These are phyloP conservation scores for Plagiodera versicolora DNA, from an alignment of 2,888 invertebrate genomes.

Conservation along the genomic window DNA sequence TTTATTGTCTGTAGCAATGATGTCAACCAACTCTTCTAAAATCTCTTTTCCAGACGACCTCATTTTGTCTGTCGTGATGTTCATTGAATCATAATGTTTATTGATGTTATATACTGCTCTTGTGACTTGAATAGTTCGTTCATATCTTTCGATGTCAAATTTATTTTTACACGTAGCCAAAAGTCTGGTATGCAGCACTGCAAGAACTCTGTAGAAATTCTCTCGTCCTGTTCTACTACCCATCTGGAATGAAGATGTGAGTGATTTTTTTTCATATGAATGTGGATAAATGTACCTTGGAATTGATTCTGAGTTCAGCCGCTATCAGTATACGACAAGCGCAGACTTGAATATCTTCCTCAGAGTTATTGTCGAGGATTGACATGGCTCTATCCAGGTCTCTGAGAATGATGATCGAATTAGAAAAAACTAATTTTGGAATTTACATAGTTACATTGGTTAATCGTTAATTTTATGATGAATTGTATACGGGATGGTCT, in stretches of 20 bases:
- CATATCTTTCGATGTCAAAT: slow-evolving; percentile 6
- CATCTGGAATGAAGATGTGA: slow-evolving; percentile 1
- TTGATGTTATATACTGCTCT: slow-evolving; percentile 29
- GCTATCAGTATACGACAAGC: slow-evolving; percentile 14
- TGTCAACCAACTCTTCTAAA: slow-evolving; percentile 29
- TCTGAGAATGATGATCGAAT: slow-evolving; percentile 34
- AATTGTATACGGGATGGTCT: too few relatives aligned
- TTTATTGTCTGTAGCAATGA: slow-evolving; percentile 20
- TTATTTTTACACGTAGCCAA: slow-evolving; percentile 10
- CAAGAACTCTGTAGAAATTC: slow-evolving; percentile 29
- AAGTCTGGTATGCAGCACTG: slow-evolving; percentile 23
- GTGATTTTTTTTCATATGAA: background rate
- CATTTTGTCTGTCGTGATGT: slow-evolving; percentile 28
- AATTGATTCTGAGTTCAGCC: slow-evolving; percentile 24
- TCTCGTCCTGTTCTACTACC: slow-evolving; percentile 1
- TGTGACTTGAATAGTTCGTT: slow-evolving; percentile 23
- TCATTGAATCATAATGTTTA: slow-evolving; percentile 27
- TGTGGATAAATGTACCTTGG: slow-evolving; percentile 15
- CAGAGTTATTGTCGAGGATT: slow-evolving; percentile 42
- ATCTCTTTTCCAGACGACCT: slow-evolving; percentile 19
- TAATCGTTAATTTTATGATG: too few relatives aligned
- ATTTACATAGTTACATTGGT: too few relatives aligned
- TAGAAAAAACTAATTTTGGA: too few relatives aligned
- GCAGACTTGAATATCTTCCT: slow-evolving; percentile 18
- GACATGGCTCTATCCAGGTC: slow-evolving; percentile 44